Percentiles rank a stretch among this genome's conserved stretches.
Evolutionary conservation across 2,113 vertebrate genomes (phyloP).

Genomic region (Heptranchias perlo): DNA sequence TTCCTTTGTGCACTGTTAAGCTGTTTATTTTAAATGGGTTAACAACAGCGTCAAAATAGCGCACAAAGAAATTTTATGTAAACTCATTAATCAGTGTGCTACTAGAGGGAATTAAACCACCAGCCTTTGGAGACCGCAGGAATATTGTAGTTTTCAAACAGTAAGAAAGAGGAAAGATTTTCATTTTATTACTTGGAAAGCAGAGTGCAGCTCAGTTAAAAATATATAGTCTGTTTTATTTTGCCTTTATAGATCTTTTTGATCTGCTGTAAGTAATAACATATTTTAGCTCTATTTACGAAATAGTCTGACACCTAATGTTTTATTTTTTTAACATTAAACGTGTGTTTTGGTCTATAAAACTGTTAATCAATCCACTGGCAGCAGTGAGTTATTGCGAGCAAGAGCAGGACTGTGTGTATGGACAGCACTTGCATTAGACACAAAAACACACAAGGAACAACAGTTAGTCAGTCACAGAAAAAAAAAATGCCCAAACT

Average conservation of each 20-base stretch:
- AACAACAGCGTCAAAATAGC: not conserved
- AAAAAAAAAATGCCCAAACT: slow-evolving; percentile 43
- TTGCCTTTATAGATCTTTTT: slow-evolving; percentile 44
- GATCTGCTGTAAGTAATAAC: slow-evolving; percentile 45
- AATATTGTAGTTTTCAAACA: not conserved
- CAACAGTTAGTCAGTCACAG: slow-evolving; percentile 46
- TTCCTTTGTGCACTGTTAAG: not conserved
- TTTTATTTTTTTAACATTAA: slow-evolving; percentile 41
- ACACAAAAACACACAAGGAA: slow-evolving; percentile 42
- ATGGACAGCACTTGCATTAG: slow-evolving; percentile 50
- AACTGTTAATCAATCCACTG: slow-evolving; percentile 42
- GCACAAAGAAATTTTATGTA: slow-evolving; percentile 33
- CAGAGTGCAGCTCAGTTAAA: not conserved
- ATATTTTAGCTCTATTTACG: slow-evolving; percentile 47
- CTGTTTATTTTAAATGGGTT: slow-evolving; percentile 30
- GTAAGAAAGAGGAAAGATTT: not conserved
- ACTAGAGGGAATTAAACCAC: not conserved
- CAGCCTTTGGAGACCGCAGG: not conserved
- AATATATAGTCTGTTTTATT: slow-evolving; percentile 27
- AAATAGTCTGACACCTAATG: slow-evolving; percentile 46
- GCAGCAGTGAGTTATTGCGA: slow-evolving; percentile 41
- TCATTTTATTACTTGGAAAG: not conserved
- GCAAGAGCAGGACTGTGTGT: slow-evolving; percentile 45
- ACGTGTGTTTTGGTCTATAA: slow-evolving; percentile 38
- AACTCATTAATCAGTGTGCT: slow-evolving; percentile 20